Conservation (phyloP, 2,797 vertebrate genomes). For the Eulemur coronatus region DNA sequence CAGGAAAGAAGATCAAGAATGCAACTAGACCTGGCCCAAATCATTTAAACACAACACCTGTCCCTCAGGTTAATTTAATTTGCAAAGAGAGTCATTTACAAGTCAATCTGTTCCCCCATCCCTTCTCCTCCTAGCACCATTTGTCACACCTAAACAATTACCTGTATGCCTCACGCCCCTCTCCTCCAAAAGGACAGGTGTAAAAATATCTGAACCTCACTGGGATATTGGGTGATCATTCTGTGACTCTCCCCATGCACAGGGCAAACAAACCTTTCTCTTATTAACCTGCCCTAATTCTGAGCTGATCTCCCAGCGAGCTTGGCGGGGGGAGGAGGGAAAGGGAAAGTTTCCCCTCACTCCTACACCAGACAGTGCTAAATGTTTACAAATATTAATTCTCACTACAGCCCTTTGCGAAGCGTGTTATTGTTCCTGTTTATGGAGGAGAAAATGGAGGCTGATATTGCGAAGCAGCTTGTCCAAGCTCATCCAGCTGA, state of each 20-base stretch:
- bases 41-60: background rate
- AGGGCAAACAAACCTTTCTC: background rate
- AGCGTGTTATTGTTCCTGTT: background rate
- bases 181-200: background rate
- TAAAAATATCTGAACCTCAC: background rate
- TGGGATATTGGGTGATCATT: background rate
- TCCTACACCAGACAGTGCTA: background rate
- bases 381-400: background rate
- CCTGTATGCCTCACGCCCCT: background rate
- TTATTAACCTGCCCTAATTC: background rate
- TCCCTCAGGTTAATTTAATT: background rate
- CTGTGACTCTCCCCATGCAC: background rate
- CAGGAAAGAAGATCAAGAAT: background rate
- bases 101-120: background rate
- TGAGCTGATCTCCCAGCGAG: background rate
- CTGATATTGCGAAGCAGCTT: background rate
- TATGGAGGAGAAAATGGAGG: background rate
- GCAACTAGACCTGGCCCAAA: background rate
- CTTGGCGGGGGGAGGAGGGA: background rate
- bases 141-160: background rate
- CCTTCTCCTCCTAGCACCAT: background rate
- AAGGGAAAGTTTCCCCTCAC: background rate
- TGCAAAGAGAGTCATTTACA: background rate
- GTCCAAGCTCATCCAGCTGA: too few species aligned
- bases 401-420: background rate